Evolutionary conservation across 2,797 vertebrate species (phyloP), one percentile per base, ranked within the genome.

Genomic region (Neosilurus hyrtlii): DNA sequence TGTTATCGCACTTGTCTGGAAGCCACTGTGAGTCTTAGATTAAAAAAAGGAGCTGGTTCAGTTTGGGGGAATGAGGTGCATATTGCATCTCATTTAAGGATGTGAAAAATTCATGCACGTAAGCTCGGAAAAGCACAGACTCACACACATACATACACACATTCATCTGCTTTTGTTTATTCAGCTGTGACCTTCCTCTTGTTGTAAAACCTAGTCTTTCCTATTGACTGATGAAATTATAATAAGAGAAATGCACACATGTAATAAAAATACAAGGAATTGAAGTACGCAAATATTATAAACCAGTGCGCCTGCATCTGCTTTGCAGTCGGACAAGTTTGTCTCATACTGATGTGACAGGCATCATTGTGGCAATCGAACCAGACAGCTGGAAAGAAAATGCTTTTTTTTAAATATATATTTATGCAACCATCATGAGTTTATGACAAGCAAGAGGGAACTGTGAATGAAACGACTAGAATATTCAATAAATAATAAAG

Each of bases 101-200:
- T 78, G 62, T 57, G 68, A 77, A 49, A 77, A 73, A 86, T 61
- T 67, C 9, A 12, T 43, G 62, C 54, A 68, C 7, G 15, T 75
- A 37, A 26, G 62, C 57, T 80, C 76, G 37, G 61, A 30, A 81
- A 73, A 61, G 37, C 52, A 72, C 24, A 57, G 62, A 26, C 54
- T 15, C 35, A 15, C n/a, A 30, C 57, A 83, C 66, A 54, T 4
- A 24, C 57, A 54, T 43, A 62, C 68, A 51, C 56, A 49, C 9
- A 70, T 72, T 51, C 51, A 65, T 35, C 65, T 78, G 24, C 15
- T 61, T 67, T 66, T 82, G 71, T 86, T 86, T 87, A 81, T 89
- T 67, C 82, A 83, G 79, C 81, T 80, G 82, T 87, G 84, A 87
- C 85, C 85, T 85, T 87, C 83, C 71, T 77, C 26, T 75, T 76